Base-by-base conservation (phyloP, 1,140 invertebrate genomes). In the Steinernema khuongi region DNA sequence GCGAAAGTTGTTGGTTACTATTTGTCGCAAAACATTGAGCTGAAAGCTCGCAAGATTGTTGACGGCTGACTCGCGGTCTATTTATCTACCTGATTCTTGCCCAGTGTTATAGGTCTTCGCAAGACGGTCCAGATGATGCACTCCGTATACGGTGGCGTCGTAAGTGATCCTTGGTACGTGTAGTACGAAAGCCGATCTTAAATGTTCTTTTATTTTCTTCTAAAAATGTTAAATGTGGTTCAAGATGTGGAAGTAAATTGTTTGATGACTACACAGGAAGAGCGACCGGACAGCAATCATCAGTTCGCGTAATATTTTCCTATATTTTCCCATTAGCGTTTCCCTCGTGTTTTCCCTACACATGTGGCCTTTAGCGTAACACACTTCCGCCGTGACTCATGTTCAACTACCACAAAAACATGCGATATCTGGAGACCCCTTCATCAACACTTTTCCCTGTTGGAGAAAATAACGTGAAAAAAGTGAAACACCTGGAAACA, bases 121-220 rank as follows among this genome's bases (percentile, higher is more conserved):
- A 60, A 22, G 19, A 60, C 2, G 7, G 50, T 60, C 50, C 50
- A 60, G 19, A 60, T 60, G 50, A 60, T 60, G 50, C 50, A 60
- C 26, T 60, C 50, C 14, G 7, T 60, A 22, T 60, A 60, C 14
- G 50, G 50, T 22, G 50, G 50, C 22, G 50, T 60, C 26, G 50
- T 60, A n/a, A 60, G 50, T 4, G 50, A 60, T 14, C 50, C 50
- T 60, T 60, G 50, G 19, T 60, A 60, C 26, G 50, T 60, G 50
- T 60, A 60, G 50, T 60, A 60, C 14, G 50, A 60, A 22, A 60
- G 50, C 4, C 22, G 11, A 22, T 60, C 50, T 60, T 4, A 14
- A 60, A 60, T n/a, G n/a, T n/a, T n/a, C n/a, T n/a, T n/a, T n/a
- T n/a, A n/a, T n/a, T n/a, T n/a, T n/a, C n/a, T n/a, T n/a, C n/a